Conservation (phyloP, 2,888 invertebrate species). For the Kuschelorhynchus macadamiae region DNA sequence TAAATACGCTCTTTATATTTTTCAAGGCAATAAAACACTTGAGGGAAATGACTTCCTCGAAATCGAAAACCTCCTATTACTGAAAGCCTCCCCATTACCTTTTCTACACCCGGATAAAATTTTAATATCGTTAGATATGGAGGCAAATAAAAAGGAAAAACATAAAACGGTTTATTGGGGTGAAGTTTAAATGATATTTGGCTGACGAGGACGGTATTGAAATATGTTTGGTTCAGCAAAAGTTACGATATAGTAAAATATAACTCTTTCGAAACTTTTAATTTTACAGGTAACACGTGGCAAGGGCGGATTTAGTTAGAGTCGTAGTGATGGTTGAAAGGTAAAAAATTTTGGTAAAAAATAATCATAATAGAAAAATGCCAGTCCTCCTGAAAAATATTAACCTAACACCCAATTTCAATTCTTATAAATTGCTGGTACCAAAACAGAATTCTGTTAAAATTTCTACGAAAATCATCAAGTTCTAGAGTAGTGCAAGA, state of each 20-base stretch:
- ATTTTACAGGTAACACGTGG: too few relatives aligned
- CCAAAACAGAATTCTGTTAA: too few relatives aligned
- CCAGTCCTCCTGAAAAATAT: too few relatives aligned
- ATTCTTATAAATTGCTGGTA: too few relatives aligned
- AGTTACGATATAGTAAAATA: not conserved
- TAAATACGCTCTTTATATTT: constrained; percentile 12
- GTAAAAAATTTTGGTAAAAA: too few relatives aligned
- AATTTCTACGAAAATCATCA: too few relatives aligned
- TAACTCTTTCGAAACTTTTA: too few relatives aligned
- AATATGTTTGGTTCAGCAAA: not conserved
- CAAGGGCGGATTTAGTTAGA: too few relatives aligned
- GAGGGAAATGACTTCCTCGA: constrained; percentile 26
- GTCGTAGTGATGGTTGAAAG: too few relatives aligned
- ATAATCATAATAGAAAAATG: too few relatives aligned
- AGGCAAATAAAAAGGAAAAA: constrained; percentile 36
- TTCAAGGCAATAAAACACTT: constrained; percentile 33
- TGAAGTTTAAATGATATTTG: constrained; percentile 21
- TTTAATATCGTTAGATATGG: constrained; percentile 38
- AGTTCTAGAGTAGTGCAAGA: too few relatives aligned
- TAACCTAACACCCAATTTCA: too few relatives aligned
- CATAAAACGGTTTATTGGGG: constrained; percentile 38
- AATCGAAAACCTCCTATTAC: constrained; percentile 43
- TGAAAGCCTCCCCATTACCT: constrained; percentile 40
- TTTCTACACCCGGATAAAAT: constrained; percentile 28
- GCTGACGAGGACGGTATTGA: constrained; percentile 3